Conservation (phyloP, 2,888 invertebrate genomes). For the Bhutanitis thaidina region DNA sequence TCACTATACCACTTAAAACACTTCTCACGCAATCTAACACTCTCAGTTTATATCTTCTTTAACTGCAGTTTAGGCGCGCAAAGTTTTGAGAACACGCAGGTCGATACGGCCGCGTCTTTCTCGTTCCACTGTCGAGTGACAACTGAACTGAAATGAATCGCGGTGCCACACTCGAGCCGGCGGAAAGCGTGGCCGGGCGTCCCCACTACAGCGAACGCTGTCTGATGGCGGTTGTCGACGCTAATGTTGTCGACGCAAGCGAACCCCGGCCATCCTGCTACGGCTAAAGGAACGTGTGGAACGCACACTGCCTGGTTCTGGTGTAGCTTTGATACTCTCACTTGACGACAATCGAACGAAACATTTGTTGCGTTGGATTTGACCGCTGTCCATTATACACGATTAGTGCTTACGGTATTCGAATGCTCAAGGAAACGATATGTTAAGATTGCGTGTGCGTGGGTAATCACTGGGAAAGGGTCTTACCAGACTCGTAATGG, state of each 20-base stretch:
- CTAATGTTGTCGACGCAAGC: background rate
- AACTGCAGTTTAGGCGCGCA: conserved; percentile 72
- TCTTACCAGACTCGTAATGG: background rate
- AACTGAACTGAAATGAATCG: conserved; percentile 45
- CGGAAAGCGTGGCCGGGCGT: conserved; percentile 43
- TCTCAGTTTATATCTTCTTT: conserved; percentile 44
- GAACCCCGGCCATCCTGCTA: background rate
- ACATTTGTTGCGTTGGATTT: conserved; percentile 7
- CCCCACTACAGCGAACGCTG: conserved; percentile 30
- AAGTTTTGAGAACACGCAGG: conserved; percentile 75
- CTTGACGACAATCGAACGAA: conserved; percentile 12
- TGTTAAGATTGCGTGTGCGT: background rate
- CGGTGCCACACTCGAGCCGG: background rate
- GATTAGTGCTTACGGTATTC: conserved; percentile 10
- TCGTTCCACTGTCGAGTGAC: conserved; percentile 64
- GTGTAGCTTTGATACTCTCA: conserved; percentile 13
- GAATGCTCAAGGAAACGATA: background rate
- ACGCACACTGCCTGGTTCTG: background rate
- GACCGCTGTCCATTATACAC: conserved; percentile 1
- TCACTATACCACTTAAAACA: conserved; percentile 61
- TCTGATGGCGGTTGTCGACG: background rate
- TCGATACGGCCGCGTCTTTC: conserved; percentile 71
- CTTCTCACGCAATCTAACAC: conserved; percentile 62
- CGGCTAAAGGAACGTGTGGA: background rate
- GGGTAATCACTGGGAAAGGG: background rate